Conservation (phyloP, 1,140 invertebrate genomes). For the Antheraea pernyi region DNA sequence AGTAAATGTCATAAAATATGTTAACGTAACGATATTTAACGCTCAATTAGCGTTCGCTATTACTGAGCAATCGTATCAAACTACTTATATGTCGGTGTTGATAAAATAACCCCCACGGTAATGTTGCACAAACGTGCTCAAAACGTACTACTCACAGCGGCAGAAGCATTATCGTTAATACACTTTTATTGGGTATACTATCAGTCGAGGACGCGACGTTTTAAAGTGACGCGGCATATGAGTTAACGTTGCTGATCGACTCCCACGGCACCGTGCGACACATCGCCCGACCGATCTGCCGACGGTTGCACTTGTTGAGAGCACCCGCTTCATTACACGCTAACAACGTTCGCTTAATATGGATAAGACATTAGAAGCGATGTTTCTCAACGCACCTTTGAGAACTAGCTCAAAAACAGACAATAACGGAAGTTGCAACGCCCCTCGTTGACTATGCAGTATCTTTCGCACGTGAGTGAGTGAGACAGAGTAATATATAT, state of each 20-base stretch:
- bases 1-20: too few species aligned
- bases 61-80: too few species aligned
- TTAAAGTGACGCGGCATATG: neutral
- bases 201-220: neutral
- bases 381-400: too few species aligned
- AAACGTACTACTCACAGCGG: neutral
- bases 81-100: neutral
- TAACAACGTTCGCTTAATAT: neutral
- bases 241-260: slow-evolving; percentile 1
- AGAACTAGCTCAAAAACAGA: too few species aligned
- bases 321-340: neutral
- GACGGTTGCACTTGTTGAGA: neutral
- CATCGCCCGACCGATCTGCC: neutral
- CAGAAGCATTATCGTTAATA: neutral
- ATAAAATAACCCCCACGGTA: neutral
- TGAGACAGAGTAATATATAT: too few species aligned
- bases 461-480: too few species aligned
- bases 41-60: too few species aligned
- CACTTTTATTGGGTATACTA: neutral
- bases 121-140: neutral
- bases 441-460: too few species aligned
- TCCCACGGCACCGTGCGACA: slow-evolving; percentile 9
- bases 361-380: neutral
- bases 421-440: too few species aligned
- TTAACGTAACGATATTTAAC: too few species aligned